These are phyloP conservation scores for Drosophila affinis DNA, from an alignment of 2,888 invertebrate species.

Conservation along the genomic window DNA sequence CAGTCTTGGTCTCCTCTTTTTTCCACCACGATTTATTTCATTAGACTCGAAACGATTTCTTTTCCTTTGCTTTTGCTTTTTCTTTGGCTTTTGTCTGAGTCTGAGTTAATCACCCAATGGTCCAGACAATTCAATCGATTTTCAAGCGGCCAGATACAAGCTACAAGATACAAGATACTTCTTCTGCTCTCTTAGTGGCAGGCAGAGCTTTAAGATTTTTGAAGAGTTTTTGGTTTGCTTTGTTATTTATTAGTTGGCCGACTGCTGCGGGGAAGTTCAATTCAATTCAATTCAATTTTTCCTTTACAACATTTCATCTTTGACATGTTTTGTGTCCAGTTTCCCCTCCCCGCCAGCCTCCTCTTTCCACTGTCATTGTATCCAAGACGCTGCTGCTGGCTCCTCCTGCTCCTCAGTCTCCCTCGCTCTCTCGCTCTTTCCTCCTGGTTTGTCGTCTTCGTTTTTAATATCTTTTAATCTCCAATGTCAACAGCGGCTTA, in stretches of 20 bases:
- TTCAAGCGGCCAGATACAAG: conserved; percentile 18
- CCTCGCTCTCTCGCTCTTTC: conserved; percentile 36
- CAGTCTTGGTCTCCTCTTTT: conserved; percentile 32
- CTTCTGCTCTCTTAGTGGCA: conserved; percentile 22
- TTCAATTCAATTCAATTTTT: conserved; percentile 77
- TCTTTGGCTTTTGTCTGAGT: conserved; percentile 52
- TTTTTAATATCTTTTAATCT: conserved; percentile 81
- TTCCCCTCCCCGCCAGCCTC: conserved; percentile 22
- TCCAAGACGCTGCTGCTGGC: conserved; percentile 19
- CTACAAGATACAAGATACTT: conserved; percentile 17
- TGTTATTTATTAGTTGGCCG: conserved; percentile 73
- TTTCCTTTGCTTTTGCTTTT: conserved; percentile 12
- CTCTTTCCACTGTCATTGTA: conserved; percentile 35
- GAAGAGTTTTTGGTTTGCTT: conserved; percentile 24
- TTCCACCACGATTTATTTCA: conserved; percentile 80
- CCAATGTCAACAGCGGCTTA: conserved; percentile 81
- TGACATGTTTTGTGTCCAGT: conserved; percentile 71
- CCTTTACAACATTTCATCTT: conserved; percentile 77
- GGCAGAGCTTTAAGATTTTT: conserved; percentile 26
- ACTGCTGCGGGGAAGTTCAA: conserved; percentile 59
- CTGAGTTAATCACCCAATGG: conserved; percentile 69
- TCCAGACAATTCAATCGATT: conserved; percentile 72
- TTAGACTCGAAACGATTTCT: conserved; percentile 56
- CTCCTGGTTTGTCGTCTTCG: conserved; percentile 63
- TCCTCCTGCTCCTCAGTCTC: not conserved